Base-by-base conservation (phyloP, 2,888 invertebrate genomes). In the Helleia helle region DNA sequence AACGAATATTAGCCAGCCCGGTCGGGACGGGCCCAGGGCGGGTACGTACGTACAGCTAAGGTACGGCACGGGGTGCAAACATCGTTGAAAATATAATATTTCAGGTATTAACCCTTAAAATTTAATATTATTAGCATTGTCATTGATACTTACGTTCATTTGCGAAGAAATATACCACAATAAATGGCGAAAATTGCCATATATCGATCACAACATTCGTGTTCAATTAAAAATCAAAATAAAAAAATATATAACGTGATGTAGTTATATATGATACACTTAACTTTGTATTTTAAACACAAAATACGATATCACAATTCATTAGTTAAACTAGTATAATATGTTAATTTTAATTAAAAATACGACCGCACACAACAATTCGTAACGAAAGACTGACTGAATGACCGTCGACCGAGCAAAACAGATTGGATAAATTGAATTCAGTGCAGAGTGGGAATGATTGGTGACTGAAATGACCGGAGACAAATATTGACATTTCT, bases 191-290 rank as follows among this genome's bases (percentile, higher is more conserved):
- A 18, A 34, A 12, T 22, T 22, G 34, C 18, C 38, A 42, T 45
- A 53, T 79, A 81, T 80, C 59, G 77, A 77, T 81, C 80, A 80
- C 77, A 79, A 79, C 76, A 75, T 72, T 71, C 71, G 62, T 66
- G 34, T 22, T 22, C 22, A 12, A 22, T 22, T 29, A 68, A 67
- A 46, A 54, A 50, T 44, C 70, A 65, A 68, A 71, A 67, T 50
- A 49, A 48, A 48, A 44, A 49, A 49, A 43, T 49, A 48, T 38
- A 41, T 48, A 22, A 22, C 7, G 6, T 22, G 2, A 5, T 3
- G 22, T 2, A 2, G 5, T 22, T 7, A 2, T 7, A 22, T 22
- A 22, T 22, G 22, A 4, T 5, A 8, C 22, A 22, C 22, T 22
- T 5, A 4, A 5, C 3, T 18, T 17, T 18, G 15, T 31, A 12